Evolutionary conservation across 2,888 invertebrate genomes (phyloP), one percentile per base, ranked within the genome.

Genomic region (Ellobium chinense): DNA sequence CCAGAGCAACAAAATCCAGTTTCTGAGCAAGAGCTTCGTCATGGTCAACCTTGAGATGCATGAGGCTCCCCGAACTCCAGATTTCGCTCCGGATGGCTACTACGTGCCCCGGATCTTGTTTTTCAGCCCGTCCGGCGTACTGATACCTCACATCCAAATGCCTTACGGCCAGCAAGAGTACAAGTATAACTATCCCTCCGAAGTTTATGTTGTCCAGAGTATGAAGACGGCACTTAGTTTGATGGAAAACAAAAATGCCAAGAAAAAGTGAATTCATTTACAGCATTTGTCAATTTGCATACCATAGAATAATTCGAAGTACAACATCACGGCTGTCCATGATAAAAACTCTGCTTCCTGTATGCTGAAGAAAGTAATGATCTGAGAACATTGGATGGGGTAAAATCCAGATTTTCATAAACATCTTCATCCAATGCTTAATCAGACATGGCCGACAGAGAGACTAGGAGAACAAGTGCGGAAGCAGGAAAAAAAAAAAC

Each of bases 81-180:
- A 79, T 18, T 73, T 58, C 37, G 12, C n/a, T 24, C 79, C 79
- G 0, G 79, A 79, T 29, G 79, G 79, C 7, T 21, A 12, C 24
- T 79, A 79, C 27, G 79, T 79, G 4, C 79, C 79, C 1, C 24
- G 79, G 31, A 79, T 79, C 21, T 34, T 79, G 56, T 79, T 79
- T 21, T 73, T 79, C 73, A 56, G 54, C 24, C 73, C 79, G 2
- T 14, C 29, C n/a, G 79, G 79, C 7, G 60, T 18, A n/a, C n/a
- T 79, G 18, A 14, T 79, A 46, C 34, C 36, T 1, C 72, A 70
- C 39, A 46, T 63, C 0, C 27, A 46, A n/a, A 24, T 54, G 3
- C 27, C 29, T 21, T 36, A 56, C n/a, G 29, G 63, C 39, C 60
- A 78, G 29, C 54, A 39, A 9, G 34, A 78, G 21, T 70, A 72